Conservation (phyloP, 2,888 invertebrate genomes). For the Drosophila peninsularis region DNA sequence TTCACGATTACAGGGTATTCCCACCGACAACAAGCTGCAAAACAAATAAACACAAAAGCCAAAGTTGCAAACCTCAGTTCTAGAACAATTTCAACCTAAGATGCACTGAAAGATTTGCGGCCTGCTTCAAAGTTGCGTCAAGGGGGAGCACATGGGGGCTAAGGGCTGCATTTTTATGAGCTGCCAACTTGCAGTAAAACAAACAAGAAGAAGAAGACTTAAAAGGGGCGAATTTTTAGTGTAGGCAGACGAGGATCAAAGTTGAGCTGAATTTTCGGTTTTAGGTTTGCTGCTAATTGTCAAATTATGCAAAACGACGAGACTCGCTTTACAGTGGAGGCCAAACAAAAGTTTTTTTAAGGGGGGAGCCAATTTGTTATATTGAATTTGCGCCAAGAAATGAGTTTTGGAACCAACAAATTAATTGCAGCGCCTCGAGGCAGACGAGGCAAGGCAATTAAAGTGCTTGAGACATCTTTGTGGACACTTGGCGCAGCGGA, state of each 20-base stretch:
- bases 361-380: slow-evolving; percentile 13
- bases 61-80: slow-evolving; percentile 50
- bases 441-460: slow-evolving; percentile 51
- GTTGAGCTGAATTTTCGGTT: slow-evolving; percentile 23
- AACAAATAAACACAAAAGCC: slow-evolving; percentile 35
- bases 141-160: not conserved
- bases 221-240: not conserved
- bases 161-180: slow-evolving; percentile 46
- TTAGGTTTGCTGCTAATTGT: slow-evolving; percentile 42
- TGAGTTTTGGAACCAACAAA: slow-evolving; percentile 2
- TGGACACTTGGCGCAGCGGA: slow-evolving; percentile 39
- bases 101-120: slow-evolving; percentile 58
- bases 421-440: slow-evolving; percentile 7
- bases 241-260: slow-evolving; percentile 3
- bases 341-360: slow-evolving; percentile 20
- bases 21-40: slow-evolving; percentile 18
- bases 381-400: slow-evolving; percentile 43
- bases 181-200: slow-evolving; percentile 50
- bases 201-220: slow-evolving; percentile 30
- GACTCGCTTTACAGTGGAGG: not conserved
- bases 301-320: slow-evolving; percentile 51
- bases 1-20: slow-evolving; percentile 25
- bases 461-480: slow-evolving; percentile 64
- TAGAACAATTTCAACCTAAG: slow-evolving; percentile 42
- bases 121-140: slow-evolving; percentile 14